Base-by-base conservation (phyloP, 2,888 invertebrate species). In the Thera britannica region DNA sequence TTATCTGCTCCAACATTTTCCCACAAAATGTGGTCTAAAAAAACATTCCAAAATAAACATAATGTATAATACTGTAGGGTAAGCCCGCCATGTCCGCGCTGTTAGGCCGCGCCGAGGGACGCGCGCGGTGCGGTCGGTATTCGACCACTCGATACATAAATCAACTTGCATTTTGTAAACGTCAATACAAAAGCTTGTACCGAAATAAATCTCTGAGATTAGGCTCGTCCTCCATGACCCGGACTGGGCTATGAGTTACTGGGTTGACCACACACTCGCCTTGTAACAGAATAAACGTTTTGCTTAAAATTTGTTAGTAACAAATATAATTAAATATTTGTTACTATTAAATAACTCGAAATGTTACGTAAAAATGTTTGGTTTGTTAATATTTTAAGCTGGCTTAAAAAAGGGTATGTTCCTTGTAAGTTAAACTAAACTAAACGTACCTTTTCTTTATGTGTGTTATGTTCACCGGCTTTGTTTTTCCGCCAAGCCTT, bases 161-260 rank as follows among this genome's bases (percentile, higher is more conserved):
- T 74, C 71, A 70, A 35, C 6, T 49, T 71, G 67, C 68, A 72
- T 74, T 74, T 72, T 68, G 72, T 68, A 70, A 70, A 65, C 62
- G 71, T 71, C 71, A 68, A 71, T 71, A 63, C 52, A 67, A 48
- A 67, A 46, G 67, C 71, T 71, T 58, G 71, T 64, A 65, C 68
- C 70, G 62, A 66, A 69, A 73, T 75, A 75, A 72, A 75, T 75
- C 75, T 73, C 54, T 3, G 60, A 72, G 75, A 75, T 75, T 75
- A 75, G 70, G 59, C 60, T 60, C 44, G 49, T 51, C 12, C 51
- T 60, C 51, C 67, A 64, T 63, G 67, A 54, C 54, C 64, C 64
- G 70, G 9, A 9, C 41, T 23, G 41, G 23, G 57, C 62, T 35
- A 41, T 49, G 54, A 48, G 58, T 11, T 7, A 41, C 61, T 68